phyloP scores from a whole-genome alignment of 2,113 vertebrate species.

The Mustelus asterias region DNA sequence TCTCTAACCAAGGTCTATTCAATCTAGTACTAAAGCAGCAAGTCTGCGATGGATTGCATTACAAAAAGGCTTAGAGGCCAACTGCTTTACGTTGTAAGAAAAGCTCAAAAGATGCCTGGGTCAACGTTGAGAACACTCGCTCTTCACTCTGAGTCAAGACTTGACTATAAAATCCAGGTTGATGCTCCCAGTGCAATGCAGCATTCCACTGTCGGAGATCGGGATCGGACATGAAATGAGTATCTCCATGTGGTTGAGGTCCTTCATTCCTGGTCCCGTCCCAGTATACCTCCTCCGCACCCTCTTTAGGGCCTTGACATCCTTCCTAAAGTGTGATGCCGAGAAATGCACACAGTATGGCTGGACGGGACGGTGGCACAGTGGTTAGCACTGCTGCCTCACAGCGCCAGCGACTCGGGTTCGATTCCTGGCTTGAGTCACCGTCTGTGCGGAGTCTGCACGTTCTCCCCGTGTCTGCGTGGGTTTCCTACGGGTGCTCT shows the following conservation, averaged over 20 bases:
- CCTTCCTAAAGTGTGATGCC: neutral
- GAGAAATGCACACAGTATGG: no score
- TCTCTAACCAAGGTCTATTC: neutral
- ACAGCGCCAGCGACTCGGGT: no score
- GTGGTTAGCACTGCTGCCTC: no score
- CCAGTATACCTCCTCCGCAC: neutral
- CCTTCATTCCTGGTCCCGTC: neutral
- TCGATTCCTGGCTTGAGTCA: no score
- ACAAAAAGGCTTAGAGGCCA: neutral
- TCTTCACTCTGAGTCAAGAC: neutral
- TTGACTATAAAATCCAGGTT: neutral
- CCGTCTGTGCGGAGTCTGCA: no score
- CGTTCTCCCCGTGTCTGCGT: no score
- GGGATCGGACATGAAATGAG: no score
- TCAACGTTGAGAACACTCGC: neutral
- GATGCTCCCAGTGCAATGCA: neutral
- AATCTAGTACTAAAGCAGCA: neutral
- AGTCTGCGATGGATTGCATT: neutral
- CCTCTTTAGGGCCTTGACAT: neutral
- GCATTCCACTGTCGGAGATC: neutral
- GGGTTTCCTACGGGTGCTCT: no score
- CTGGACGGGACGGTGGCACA: no score
- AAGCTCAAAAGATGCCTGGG: neutral
- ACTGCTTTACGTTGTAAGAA: neutral
- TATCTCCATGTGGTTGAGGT: neutral